Evolutionary conservation across 2,888 invertebrate species (phyloP).

Genomic region (Tromatobia lineatoria): DNA sequence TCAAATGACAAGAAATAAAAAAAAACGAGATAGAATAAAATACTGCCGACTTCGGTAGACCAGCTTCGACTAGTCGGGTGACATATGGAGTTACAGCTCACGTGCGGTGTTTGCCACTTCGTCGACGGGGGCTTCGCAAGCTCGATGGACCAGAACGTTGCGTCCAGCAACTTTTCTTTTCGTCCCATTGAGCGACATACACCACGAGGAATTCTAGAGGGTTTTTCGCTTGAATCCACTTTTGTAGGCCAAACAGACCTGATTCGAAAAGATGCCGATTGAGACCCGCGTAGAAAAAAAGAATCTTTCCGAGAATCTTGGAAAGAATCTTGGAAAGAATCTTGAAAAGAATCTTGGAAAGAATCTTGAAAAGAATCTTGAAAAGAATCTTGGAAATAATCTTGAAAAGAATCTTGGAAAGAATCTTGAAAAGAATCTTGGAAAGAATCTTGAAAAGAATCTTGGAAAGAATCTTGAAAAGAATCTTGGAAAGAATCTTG

Average conservation of each 20-base stretch:
- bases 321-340: too few species aligned
- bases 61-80: conserved; percentile 13
- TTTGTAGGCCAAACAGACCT: conserved; percentile 2
- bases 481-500: too few species aligned
- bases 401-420: too few species aligned
- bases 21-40: conserved; percentile 22
- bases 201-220: conserved; percentile 36
- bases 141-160: conserved; percentile 56
- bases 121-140: conserved; percentile 39
- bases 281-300: too few species aligned
- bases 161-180: conserved; percentile 59
- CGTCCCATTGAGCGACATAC: conserved; percentile 53
- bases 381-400: too few species aligned
- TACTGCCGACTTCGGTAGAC: neutral
- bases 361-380: too few species aligned
- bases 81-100: conserved; percentile 9
- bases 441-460: too few species aligned
- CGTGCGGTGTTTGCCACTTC: conserved; percentile 6
- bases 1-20: conserved; percentile 24
- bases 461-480: too few species aligned
- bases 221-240: conserved; percentile 9
- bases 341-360: too few species aligned
- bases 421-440: too few species aligned
- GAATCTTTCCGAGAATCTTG: too few species aligned
- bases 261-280: neutral